Conservation (phyloP, 2,113 vertebrate species). For the Lamprologus lemairii region DNA sequence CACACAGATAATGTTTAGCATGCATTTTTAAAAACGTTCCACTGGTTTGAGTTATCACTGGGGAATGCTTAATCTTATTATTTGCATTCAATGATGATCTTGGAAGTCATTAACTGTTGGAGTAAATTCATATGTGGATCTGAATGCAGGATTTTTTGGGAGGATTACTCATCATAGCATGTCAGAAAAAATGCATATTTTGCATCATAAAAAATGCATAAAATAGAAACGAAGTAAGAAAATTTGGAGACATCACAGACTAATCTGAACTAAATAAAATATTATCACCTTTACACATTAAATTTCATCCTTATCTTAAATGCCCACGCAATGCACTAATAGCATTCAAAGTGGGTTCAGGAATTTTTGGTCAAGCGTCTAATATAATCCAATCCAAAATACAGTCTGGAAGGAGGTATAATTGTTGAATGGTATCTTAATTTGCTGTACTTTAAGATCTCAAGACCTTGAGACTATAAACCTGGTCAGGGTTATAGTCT, state of each 20-base stretch:
- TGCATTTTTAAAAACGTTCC: background rate
- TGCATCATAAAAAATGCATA: background rate
- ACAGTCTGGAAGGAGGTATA: background rate
- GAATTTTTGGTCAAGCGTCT: background rate
- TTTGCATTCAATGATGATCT: background rate
- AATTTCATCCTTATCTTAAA: background rate
- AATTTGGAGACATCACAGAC: background rate
- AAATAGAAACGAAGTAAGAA: background rate
- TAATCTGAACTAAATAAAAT: background rate
- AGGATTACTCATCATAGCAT: background rate
- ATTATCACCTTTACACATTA: background rate
- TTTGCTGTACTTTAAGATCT: background rate
- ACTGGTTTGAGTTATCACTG: background rate
- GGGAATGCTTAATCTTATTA: background rate
- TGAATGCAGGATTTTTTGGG: background rate
- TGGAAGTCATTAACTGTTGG: background rate
- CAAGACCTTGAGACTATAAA: background rate
- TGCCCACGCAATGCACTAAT: accelerated
- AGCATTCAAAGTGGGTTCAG: background rate
- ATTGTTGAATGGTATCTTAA: background rate
- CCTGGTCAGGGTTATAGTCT: background rate
- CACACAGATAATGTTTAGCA: background rate
- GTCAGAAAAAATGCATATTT: background rate
- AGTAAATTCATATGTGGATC: background rate
- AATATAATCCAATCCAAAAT: background rate